Evolutionary conservation across 2,113 vertebrate species (phyloP).

Genomic region (Leptobrachium ailaonicum): DNA sequence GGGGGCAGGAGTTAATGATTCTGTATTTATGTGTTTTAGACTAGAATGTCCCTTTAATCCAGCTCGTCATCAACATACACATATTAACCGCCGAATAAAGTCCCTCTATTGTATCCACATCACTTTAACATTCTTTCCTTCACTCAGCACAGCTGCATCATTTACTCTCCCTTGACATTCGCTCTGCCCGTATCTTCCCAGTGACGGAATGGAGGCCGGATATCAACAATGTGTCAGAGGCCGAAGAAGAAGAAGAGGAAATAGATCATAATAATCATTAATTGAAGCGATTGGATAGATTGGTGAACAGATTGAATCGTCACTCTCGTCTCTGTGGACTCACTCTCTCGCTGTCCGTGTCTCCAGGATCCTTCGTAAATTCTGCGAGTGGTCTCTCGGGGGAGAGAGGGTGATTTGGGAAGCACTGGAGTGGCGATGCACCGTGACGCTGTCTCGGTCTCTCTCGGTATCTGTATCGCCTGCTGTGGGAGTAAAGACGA

Average conservation of each 20-base stretch:
- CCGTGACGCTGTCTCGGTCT: neutral
- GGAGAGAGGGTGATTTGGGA: conserved; percentile 4
- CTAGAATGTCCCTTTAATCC: too few species aligned
- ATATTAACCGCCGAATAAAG: too few species aligned
- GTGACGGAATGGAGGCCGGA: neutral
- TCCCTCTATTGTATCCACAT: too few species aligned
- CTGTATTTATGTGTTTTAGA: too few species aligned
- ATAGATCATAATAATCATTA: neutral
- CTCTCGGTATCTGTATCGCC: conserved; percentile 30
- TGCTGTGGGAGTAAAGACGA: neutral
- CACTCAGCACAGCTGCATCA: too few species aligned
- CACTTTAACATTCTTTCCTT: too few species aligned
- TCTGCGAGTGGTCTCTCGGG: neutral
- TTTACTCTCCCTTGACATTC: too few species aligned
- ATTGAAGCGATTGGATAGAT: neutral
- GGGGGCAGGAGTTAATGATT: too few species aligned
- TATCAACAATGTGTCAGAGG: neutral
- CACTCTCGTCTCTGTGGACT: neutral
- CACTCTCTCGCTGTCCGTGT: conserved; percentile 33
- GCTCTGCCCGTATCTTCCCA: too few species aligned
- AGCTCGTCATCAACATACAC: too few species aligned
- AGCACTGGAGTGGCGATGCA: neutral
- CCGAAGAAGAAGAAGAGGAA: neutral
- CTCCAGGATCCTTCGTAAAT: conserved; percentile 6
- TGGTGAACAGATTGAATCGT: neutral